Percentiles rank a stretch among this genome's conserved stretches.
phyloP scores from a whole-genome alignment of 2,113 vertebrate genomes.

The Mormyrus lacerda region DNA sequence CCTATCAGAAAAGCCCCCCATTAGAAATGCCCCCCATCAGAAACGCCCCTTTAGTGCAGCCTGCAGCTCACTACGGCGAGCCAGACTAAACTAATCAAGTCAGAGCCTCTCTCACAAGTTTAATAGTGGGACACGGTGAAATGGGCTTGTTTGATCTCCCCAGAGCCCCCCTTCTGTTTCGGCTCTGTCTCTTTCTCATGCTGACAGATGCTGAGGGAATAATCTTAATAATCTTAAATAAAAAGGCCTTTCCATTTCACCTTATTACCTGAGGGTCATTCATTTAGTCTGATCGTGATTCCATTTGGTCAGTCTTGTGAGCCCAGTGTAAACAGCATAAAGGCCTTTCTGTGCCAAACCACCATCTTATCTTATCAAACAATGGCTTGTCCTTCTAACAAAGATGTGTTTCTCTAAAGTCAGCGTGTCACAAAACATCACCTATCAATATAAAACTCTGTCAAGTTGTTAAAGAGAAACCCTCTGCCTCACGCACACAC shows the following conservation, averaged over 20 bases:
- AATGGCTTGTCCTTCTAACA: slow-evolving; percentile 22
- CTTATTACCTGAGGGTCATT: slow-evolving; percentile 24
- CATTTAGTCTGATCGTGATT: slow-evolving; percentile 26
- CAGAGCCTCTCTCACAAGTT: neutral
- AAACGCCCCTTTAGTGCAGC: neutral
- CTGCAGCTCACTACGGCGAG: neutral
- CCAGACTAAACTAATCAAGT: slow-evolving; percentile 17
- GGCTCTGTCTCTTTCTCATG: neutral
- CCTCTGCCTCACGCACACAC: neutral
- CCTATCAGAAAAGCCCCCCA: neutral
- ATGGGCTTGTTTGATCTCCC: neutral
- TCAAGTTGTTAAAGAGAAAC: neutral
- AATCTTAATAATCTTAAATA: slow-evolving; percentile 17
- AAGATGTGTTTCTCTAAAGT: neutral
- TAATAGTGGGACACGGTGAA: neutral
- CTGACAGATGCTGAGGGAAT: neutral
- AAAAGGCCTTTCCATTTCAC: slow-evolving; percentile 1
- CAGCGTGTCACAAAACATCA: neutral
- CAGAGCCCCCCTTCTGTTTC: neutral
- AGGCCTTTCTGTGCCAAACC: slow-evolving; percentile 28
- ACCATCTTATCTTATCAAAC: slow-evolving; percentile 19
- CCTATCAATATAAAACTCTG: neutral
- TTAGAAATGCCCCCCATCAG: neutral
- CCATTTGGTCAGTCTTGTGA: slow-evolving; percentile 41
- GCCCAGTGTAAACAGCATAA: slow-evolving; percentile 39